Evolutionary conservation across 2,888 invertebrate species (phyloP), one percentile per base, ranked within the genome.

Genomic region (Pandemis corylana): DNA sequence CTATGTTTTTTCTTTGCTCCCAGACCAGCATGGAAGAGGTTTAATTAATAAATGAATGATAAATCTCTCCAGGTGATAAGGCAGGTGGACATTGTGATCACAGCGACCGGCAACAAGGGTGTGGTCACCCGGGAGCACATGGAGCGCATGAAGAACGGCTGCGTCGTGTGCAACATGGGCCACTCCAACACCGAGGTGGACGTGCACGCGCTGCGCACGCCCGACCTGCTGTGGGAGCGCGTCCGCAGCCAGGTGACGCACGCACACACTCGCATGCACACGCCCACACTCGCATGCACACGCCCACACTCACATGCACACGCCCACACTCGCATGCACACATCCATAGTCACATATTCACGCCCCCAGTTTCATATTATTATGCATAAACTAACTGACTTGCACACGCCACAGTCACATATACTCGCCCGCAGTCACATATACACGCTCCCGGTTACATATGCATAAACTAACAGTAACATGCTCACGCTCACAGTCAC

Each of bases 61-160:
- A n/a, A 13, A 51, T 36, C 1, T 75, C 97, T 97, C 97, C 81
- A 99, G 95, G 98, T 99, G 42, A 98, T 97, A 79, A 96, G 98
- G 71, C 97, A 97, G 89, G 98, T 99, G 75, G 99, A 99, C 90
- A 98, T 99, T 85, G 97, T 99, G 63, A 97, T 99, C 81, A 99
- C 99, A n/a, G 99, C 99, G 67, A 99, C 99, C 0, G 99, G 99
- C 49, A 99, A 99, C 90, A 99, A 99, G 91, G 98, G 99, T 85
- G 99, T 99, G 7, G 98, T 99, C 36, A 98, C 97, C 0, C 95
- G 98, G 5, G 98, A 98, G 81, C 98, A 98, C 87, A 98, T 99
- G 98, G 99, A 99, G 89, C 97, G 98, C 82, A 98, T 99, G 98
- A 98, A 98, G 93, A 98, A 97, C 87, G 99, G 98, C 49, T 98